These are phyloP conservation scores for Mermis nigrescens DNA, from an alignment of 2,888 invertebrate genomes.

Conservation along the genomic window DNA sequence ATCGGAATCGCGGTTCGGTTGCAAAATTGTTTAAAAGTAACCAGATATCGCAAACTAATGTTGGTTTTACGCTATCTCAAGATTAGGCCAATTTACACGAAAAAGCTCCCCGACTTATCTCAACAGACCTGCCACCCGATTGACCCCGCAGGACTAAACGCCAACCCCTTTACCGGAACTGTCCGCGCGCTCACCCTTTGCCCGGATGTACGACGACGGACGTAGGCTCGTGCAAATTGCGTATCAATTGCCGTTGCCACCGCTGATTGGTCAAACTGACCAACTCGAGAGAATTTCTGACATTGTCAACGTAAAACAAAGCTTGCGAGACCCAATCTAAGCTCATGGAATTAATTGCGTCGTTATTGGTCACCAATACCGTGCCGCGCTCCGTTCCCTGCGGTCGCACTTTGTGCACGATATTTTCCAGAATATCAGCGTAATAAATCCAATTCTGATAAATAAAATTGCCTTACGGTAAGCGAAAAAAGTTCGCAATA, in stretches of 20 bases:
- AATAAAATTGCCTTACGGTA: too few relatives aligned
- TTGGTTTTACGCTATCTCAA: too few relatives aligned
- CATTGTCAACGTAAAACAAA: conserved; percentile 78
- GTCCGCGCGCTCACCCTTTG: conserved; percentile 44
- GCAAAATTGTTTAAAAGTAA: too few relatives aligned
- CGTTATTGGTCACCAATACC: conserved; percentile 80
- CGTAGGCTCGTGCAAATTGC: conserved; percentile 70
- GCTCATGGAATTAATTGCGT: conserved; percentile 83
- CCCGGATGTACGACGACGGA: conserved; percentile 93
- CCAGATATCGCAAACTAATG: too few relatives aligned
- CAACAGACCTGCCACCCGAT: not conserved
- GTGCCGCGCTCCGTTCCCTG: conserved; percentile 48
- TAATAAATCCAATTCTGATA: conserved; percentile 70
- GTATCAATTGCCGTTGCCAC: conserved; percentile 58
- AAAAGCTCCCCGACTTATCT: too few relatives aligned
- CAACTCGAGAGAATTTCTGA: conserved; percentile 80
- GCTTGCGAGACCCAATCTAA: conserved; percentile 90
- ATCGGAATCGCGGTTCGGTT: too few relatives aligned
- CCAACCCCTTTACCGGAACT: too few relatives aligned
- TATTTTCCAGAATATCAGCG: conserved; percentile 60
- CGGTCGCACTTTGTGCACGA: conserved; percentile 29
- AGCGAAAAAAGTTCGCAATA: too few relatives aligned
- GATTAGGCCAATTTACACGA: too few relatives aligned
- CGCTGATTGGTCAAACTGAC: conserved; percentile 66
- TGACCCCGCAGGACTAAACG: conserved; percentile 3